Evolutionary conservation across 35 echinoderm and acorn worm genomes (phyloP).

Genomic region (Heliocidaris erythrogramma): DNA sequence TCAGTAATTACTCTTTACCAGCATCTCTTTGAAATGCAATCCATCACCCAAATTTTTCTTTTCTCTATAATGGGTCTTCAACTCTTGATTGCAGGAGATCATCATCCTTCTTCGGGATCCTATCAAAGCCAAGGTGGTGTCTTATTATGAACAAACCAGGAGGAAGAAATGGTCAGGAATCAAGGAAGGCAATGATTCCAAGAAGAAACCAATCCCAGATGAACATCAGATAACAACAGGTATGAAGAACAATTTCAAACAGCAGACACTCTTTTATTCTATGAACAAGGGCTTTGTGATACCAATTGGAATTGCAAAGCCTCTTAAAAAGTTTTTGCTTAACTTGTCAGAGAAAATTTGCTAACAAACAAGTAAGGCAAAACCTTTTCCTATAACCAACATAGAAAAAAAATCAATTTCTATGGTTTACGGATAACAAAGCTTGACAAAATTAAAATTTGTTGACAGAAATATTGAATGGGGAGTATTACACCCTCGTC

Average conservation of each 20-base stretch:
- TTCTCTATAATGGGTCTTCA: not conserved
- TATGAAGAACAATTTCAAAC: not conserved
- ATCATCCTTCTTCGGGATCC: slow-evolving; percentile 26
- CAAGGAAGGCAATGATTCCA: not conserved
- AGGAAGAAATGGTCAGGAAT: slow-evolving; percentile 2
- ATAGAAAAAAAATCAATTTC: too few species aligned
- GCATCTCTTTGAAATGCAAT: too few species aligned
- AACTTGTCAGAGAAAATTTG: not conserved
- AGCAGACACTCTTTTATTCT: not conserved
- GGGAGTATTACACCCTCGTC: too few species aligned
- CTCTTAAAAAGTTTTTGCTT: not conserved
- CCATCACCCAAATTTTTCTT: not conserved
- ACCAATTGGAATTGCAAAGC: not conserved
- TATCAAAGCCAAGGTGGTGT: not conserved
- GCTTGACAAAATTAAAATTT: too few species aligned
- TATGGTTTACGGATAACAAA: too few species aligned
- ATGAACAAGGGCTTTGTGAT: not conserved
- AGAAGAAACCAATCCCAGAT: not conserved
- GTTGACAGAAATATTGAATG: too few species aligned
- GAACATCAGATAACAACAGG: not conserved
- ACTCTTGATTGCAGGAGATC: not conserved
- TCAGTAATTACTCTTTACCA: too few species aligned
- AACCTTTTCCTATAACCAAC: too few species aligned
- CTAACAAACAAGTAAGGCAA: not conserved
- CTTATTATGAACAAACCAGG: not conserved